Evolutionary conservation across 1,140 invertebrate genomes (phyloP).

Genomic region (Yoshiicerus persimilis): DNA sequence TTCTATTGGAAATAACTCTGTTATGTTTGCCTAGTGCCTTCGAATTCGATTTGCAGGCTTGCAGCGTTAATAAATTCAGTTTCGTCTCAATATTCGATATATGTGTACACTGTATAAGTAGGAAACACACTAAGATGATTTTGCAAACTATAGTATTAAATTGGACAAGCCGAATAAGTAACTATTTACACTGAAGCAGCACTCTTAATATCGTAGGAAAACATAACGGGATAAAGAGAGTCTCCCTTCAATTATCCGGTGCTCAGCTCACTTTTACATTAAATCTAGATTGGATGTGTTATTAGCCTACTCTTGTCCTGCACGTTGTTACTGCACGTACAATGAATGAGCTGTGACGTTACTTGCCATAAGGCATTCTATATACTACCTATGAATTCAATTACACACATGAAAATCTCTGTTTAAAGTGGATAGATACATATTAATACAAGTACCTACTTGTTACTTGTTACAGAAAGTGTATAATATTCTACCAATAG

Average conservation of each 20-base stretch:
- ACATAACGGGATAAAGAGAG: neutral
- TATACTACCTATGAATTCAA: neutral
- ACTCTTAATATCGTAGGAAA: neutral
- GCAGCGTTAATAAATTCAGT: conserved; percentile 13
- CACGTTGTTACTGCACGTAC: neutral
- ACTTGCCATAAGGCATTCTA: neutral
- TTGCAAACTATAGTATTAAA: neutral
- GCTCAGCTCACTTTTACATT: conserved; percentile 11
- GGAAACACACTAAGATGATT: too few relatives aligned
- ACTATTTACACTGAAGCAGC: neutral
- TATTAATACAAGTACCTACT: neutral
- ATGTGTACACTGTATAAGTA: too few relatives aligned
- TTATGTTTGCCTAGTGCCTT: neutral
- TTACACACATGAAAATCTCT: neutral
- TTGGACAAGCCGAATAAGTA: neutral
- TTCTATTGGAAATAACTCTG: neutral
- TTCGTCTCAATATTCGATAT: neutral
- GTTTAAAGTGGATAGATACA: neutral
- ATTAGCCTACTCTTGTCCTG: conserved; percentile 12
- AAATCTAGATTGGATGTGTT: conserved; percentile 20
- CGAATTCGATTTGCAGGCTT: too few relatives aligned
- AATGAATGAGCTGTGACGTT: neutral
- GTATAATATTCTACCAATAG: too few relatives aligned
- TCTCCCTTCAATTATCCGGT: conserved; percentile 3
- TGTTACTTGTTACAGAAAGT: neutral